Conservation (phyloP, 1,140 invertebrate genomes). For the Tetramorium simillimum region DNA sequence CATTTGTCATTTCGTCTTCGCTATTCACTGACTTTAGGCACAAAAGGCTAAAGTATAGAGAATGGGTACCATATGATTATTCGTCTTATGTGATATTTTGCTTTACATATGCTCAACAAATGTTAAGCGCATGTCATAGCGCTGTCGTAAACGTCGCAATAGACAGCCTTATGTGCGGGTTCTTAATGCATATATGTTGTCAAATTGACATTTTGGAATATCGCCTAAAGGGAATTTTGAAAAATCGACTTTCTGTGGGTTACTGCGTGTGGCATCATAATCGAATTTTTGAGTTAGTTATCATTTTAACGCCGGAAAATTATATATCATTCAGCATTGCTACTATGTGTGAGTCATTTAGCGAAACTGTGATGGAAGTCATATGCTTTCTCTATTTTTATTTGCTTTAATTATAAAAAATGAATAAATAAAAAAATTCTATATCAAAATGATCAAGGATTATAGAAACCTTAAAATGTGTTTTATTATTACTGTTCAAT, state of each 20-base stretch:
- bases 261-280: constrained; percentile 32
- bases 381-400: too few species aligned
- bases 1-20: background rate
- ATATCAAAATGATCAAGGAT: too few species aligned
- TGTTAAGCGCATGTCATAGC: background rate
- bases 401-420: too few species aligned
- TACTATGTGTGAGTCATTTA: too few species aligned
- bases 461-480: too few species aligned
- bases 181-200: constrained; percentile 59
- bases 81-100: background rate
- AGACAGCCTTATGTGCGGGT: constrained; percentile 57
- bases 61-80: constrained; percentile 62
- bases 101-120: constrained; percentile 52
- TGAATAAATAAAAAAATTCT: too few species aligned
- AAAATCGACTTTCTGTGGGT: background rate
- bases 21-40: constrained; percentile 13
- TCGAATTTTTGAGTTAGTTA: constrained; percentile 33
- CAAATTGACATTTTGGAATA: constrained; percentile 65
- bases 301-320: too few species aligned
- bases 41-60: constrained; percentile 15
- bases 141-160: constrained; percentile 38
- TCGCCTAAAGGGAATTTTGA: constrained; percentile 29
- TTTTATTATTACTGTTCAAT: too few species aligned
- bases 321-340: too few species aligned
- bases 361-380: too few species aligned